Conservation (phyloP, 2,113 vertebrate species). For the Physeter macrocephalus region DNA sequence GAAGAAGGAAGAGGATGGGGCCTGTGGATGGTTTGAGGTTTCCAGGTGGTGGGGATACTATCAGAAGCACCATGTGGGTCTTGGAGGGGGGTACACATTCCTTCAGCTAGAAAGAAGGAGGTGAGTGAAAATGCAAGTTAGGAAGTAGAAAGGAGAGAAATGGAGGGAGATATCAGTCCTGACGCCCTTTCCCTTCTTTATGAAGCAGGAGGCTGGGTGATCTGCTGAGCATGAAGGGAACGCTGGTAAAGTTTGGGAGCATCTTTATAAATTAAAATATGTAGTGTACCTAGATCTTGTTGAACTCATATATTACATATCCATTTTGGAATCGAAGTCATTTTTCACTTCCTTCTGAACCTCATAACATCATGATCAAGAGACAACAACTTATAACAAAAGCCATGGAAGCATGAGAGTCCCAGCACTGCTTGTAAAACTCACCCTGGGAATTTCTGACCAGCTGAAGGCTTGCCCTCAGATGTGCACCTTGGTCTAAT, state of each 20-base stretch:
- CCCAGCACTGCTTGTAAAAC: background rate
- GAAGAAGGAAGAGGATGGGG: background rate
- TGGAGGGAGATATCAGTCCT: background rate
- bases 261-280: background rate
- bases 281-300: background rate
- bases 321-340: background rate
- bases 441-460: background rate
- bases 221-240: background rate
- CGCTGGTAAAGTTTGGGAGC: background rate
- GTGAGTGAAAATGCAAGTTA: background rate
- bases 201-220: background rate
- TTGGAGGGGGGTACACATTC: too few relatives aligned
- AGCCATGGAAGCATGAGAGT: background rate
- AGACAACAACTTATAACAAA: background rate
- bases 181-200: background rate
- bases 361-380: background rate
- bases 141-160: background rate
- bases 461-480: background rate
- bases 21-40: background rate
- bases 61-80: background rate
- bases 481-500: background rate
- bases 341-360: background rate
- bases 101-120: background rate
- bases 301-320: background rate
- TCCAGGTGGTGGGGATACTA: background rate